Evolutionary conservation across 2,888 invertebrate species (phyloP).

Genomic region (Orthonevra nobilis): DNA sequence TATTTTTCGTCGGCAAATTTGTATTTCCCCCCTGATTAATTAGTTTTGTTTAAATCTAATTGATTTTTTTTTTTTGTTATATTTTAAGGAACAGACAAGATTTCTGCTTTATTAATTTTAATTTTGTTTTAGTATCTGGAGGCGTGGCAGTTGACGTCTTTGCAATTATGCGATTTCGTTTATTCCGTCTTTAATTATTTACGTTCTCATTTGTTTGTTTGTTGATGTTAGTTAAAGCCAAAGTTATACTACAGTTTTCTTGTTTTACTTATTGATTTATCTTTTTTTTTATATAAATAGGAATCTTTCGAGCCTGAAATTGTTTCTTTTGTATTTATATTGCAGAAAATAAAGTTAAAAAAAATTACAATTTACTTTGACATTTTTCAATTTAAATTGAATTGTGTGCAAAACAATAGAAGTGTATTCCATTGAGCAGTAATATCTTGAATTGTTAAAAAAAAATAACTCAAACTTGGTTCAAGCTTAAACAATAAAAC

Average conservation of each 20-base stretch:
- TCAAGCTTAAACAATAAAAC: constrained; percentile 5
- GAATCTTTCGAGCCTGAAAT: constrained; percentile 68
- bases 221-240: constrained; percentile 55
- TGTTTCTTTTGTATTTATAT: constrained; percentile 61
- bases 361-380: constrained; percentile 31
- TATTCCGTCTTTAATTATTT: constrained; percentile 22
- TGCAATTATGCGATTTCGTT: constrained; percentile 11
- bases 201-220: constrained; percentile 14
- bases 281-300: constrained; percentile 55
- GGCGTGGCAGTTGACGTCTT: constrained; percentile 59
- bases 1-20: constrained; percentile 40
- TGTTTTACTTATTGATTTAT: constrained; percentile 25
- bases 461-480: constrained; percentile 1
- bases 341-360: constrained; percentile 28
- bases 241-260: constrained; percentile 44
- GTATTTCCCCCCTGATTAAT: constrained; percentile 60
- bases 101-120: constrained; percentile 34
- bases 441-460: not conserved
- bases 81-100: constrained; percentile 63
- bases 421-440: too few relatives aligned
- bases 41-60: constrained; percentile 26
- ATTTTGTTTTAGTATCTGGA: constrained; percentile 27
- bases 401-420: not conserved
- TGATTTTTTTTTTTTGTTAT: constrained; percentile 28
- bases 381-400: constrained; percentile 53